Percentiles rank a stretch among this genome's conserved stretches.
Conservation (phyloP, 2,797 vertebrate genomes). For the Labroides dimidiatus region DNA sequence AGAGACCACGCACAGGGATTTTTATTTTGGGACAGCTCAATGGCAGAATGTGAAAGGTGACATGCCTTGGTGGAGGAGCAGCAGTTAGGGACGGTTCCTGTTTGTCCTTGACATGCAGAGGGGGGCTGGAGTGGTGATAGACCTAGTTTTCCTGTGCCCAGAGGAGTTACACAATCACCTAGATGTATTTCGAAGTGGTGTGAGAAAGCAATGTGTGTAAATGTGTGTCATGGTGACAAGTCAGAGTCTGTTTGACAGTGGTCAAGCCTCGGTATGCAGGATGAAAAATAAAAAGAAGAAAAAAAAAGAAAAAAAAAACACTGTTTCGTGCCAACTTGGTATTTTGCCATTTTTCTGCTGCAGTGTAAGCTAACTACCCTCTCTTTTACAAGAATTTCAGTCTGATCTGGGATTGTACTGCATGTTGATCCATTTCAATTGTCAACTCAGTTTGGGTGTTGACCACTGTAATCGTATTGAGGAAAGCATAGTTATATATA, state of each 20-base stretch:
- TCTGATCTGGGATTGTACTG: neutral
- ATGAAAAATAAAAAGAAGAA: constrained; percentile 37
- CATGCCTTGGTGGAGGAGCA: constrained; percentile 33
- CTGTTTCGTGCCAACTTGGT: constrained; percentile 23
- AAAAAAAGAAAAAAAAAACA: too few relatives aligned
- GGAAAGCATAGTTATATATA: too few relatives aligned
- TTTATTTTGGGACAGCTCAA: constrained; percentile 51
- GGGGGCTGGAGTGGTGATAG: constrained; percentile 48
- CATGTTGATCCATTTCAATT: neutral
- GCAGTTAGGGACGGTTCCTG: constrained; percentile 39
- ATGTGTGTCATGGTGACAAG: constrained; percentile 21
- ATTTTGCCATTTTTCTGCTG: constrained; percentile 31
- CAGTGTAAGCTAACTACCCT: constrained; percentile 14
- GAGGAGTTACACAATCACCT: constrained; percentile 65
- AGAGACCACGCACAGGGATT: constrained; percentile 5
- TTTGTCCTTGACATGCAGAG: constrained; percentile 62
- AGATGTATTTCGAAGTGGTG: constrained; percentile 59
- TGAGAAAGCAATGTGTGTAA: constrained; percentile 20
- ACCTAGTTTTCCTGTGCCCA: constrained; percentile 50
- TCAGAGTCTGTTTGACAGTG: constrained; percentile 51
- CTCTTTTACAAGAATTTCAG: neutral
- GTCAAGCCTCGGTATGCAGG: constrained; percentile 38
- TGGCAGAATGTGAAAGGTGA: constrained; percentile 50
- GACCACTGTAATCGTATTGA: neutral
- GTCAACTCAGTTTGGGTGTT: neutral